Evolutionary conservation across 1,140 invertebrate species (phyloP).

Genomic region (Tribolium castaneum): DNA sequence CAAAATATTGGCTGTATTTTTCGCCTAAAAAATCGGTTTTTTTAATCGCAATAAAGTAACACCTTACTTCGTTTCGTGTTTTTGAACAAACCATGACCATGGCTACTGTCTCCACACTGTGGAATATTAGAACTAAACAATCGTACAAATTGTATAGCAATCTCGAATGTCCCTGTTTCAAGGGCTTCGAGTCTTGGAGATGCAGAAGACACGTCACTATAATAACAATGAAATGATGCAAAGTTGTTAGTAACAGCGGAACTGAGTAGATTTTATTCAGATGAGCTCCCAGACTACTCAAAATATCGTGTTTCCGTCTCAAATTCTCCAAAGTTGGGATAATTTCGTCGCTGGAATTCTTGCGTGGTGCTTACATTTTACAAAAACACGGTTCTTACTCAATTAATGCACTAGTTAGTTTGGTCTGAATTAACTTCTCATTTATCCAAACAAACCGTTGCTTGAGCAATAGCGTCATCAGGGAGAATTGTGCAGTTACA

Average conservation of each 20-base stretch:
- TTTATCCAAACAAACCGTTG: slow-evolving; percentile 9
- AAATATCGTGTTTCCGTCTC: background rate
- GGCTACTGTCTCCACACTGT: background rate
- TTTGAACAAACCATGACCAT: background rate
- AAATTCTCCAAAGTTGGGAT: slow-evolving; percentile 1
- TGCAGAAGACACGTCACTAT: slow-evolving; percentile 7
- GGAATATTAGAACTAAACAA: background rate
- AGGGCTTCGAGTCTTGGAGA: background rate
- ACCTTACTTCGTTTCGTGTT: background rate
- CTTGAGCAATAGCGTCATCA: background rate
- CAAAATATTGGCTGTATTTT: slow-evolving; percentile 10
- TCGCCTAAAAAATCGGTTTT: slow-evolving; percentile 7
- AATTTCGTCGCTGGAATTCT: background rate
- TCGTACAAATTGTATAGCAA: background rate
- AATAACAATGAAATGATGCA: background rate
- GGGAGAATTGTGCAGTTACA: background rate
- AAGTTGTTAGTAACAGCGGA: background rate
- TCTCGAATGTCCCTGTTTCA: background rate
- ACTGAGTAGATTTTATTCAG: slow-evolving; percentile 19
- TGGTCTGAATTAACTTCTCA: background rate
- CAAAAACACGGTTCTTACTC: background rate
- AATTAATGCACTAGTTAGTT: background rate
- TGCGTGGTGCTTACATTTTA: background rate
- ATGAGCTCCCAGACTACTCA: background rate
- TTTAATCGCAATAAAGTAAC: background rate